Evolutionary conservation across 92 coral and sea anemone genomes (phyloP).

Genomic region (Hydrozoanthus gracilis): DNA sequence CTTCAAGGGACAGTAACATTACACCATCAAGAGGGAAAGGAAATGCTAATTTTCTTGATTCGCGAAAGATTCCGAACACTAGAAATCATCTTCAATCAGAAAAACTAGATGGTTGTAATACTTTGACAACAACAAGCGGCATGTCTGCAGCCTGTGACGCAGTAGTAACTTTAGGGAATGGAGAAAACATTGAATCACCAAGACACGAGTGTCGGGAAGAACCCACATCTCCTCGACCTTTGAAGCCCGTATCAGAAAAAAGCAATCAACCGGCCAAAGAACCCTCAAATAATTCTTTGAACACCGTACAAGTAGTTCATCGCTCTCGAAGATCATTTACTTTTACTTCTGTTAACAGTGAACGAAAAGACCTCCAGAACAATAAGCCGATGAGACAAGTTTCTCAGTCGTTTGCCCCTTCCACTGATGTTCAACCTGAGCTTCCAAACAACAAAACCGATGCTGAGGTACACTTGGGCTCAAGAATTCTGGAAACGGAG

Average conservation of each 20-base stretch:
- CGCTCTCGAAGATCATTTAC: slow-evolving; percentile 3
- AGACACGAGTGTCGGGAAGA: neutral
- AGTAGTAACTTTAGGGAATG: neutral
- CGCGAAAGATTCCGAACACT: neutral
- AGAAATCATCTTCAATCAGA: neutral
- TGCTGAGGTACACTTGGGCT: neutral
- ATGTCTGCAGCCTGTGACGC: neutral
- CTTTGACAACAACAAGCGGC: neutral
- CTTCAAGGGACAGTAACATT: neutral
- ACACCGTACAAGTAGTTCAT: slow-evolving; percentile 33
- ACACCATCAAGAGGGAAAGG: neutral
- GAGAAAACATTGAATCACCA: neutral
- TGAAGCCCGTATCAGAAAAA: neutral
- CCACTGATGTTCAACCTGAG: neutral
- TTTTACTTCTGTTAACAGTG: neutral
- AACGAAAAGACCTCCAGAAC: neutral
- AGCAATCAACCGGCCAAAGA: neutral
- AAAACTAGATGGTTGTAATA: neutral
- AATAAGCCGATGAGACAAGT: neutral
- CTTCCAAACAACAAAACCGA: neutral
- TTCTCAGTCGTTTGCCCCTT: neutral
- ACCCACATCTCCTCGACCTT: neutral
- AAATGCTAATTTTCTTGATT: neutral
- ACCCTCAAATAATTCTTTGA: neutral
- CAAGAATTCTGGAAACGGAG: slow-evolving; percentile 8